Percentiles rank a stretch among this genome's conserved stretches.
Conservation (phyloP, 2,797 vertebrate genomes). For the Triplophysa yarkandensis region DNA sequence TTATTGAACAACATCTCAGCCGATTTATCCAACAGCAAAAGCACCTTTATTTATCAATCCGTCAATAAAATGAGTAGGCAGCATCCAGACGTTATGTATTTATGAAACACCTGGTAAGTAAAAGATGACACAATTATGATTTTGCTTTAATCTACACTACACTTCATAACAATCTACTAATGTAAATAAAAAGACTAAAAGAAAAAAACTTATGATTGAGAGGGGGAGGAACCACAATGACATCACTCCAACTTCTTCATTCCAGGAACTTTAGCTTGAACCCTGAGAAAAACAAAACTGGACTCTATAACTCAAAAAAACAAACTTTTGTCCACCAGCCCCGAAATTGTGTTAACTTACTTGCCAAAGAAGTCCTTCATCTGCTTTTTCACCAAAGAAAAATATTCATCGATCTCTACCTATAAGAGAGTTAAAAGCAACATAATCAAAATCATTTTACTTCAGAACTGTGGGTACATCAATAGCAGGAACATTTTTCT, state of each 20-base stretch:
- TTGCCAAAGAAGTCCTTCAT: conserved; percentile 86
- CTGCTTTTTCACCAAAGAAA: conserved; percentile 85
- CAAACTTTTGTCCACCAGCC: background rate
- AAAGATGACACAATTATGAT: background rate
- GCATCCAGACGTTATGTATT: background rate
- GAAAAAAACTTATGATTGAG: background rate
- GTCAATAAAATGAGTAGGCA: conserved; percentile 45
- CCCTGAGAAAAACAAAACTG: conserved; percentile 69
- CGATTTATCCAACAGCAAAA: conserved; percentile 87
- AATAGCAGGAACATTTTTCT: too few relatives aligned
- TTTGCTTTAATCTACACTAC: background rate
- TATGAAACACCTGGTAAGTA: background rate
- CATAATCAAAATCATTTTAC: too few relatives aligned
- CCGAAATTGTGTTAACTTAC: conserved; percentile 74
- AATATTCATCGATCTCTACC: conserved; percentile 90
- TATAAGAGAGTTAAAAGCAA: conserved; percentile 65
- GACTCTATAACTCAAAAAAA: background rate
- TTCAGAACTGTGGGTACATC: too few relatives aligned
- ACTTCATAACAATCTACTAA: background rate
- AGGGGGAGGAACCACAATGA: background rate
- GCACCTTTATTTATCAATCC: conserved; percentile 77
- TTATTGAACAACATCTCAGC: conserved; percentile 75
- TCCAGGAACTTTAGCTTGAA: conserved; percentile 93
- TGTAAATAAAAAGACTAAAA: background rate
- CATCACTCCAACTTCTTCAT: conserved; percentile 86